Evolutionary conservation across 2,113 vertebrate genomes (phyloP).

Genomic region (Camelus bactrianus): DNA sequence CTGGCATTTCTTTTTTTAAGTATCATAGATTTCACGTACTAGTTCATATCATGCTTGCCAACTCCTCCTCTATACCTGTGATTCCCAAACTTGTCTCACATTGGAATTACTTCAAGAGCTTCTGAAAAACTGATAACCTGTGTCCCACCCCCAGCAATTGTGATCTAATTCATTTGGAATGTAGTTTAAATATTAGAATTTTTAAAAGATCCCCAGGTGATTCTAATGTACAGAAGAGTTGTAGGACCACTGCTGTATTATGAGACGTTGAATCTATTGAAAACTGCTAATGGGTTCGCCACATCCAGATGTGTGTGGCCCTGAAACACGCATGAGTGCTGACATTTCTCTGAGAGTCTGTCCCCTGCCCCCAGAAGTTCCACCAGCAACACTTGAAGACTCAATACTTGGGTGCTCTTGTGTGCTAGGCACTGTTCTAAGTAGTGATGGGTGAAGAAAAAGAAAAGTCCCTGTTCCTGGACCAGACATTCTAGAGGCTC

Average conservation of each 20-base stretch:
- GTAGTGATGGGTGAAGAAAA: background rate
- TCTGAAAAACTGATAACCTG: background rate
- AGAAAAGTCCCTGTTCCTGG: background rate
- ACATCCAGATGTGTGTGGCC: background rate
- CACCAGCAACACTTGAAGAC: background rate
- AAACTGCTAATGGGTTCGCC: background rate
- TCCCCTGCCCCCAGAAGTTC: background rate
- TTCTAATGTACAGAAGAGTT: background rate
- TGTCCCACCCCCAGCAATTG: background rate
- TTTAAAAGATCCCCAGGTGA: background rate
- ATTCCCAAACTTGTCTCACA: background rate
- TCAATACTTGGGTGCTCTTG: background rate
- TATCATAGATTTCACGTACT: background rate
- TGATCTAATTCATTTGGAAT: conserved; percentile 44
- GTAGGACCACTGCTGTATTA: background rate
- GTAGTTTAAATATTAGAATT: background rate
- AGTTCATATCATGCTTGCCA: background rate
- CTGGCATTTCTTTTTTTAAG: background rate
- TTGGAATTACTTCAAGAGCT: background rate
- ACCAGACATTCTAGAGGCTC: background rate
- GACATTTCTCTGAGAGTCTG: background rate
- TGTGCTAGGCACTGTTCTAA: background rate
- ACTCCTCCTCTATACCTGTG: background rate
- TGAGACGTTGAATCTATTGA: background rate
- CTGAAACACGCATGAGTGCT: background rate